Evolutionary conservation across 2,113 vertebrate species (phyloP).

Genomic region (Probosciger aterrimus): DNA sequence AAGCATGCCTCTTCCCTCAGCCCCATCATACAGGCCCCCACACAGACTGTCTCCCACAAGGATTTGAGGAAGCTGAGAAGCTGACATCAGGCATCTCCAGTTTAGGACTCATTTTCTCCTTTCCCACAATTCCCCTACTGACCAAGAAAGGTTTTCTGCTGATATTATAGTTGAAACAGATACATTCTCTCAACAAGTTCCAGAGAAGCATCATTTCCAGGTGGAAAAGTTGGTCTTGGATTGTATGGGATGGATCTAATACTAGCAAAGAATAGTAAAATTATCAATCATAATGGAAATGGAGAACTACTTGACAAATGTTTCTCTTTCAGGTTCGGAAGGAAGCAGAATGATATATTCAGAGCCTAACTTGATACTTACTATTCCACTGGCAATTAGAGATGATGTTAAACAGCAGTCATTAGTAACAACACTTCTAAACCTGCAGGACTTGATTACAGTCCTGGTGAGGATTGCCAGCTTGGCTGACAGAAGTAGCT

Average conservation of each 20-base stretch:
- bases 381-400: conserved; percentile 12
- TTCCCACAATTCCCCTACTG: background rate
- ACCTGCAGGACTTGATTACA: conserved; percentile 17
- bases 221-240: background rate
- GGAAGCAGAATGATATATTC: background rate
- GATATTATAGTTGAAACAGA: background rate
- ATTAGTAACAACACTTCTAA: conserved; percentile 28
- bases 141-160: background rate
- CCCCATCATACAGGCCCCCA: background rate
- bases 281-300: conserved; percentile 3
- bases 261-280: background rate
- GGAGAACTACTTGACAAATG: background rate
- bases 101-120: background rate
- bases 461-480: conserved; percentile 20
- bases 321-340: conserved; percentile 34
- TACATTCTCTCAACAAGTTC: background rate
- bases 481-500: conserved; percentile 34
- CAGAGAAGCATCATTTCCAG: background rate
- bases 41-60: background rate
- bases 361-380: background rate
- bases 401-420: conserved; percentile 27
- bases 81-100: background rate
- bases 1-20: background rate
- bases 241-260: background rate
- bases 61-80: background rate